These are phyloP conservation scores for Diplodus puntazzo DNA, from an alignment of 2,797 vertebrate species.

Conservation along the genomic window DNA sequence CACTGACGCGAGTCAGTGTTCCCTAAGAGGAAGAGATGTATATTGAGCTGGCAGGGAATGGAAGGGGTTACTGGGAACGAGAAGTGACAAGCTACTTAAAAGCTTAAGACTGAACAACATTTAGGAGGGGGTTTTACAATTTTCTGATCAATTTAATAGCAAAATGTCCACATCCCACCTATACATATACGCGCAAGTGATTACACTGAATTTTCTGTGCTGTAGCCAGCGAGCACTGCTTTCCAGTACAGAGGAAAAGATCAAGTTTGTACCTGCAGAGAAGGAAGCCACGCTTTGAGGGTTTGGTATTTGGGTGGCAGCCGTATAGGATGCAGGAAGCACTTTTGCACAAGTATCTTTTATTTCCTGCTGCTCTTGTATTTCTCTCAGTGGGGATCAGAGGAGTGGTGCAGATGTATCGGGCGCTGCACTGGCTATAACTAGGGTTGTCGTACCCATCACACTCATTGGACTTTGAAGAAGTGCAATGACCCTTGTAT, in stretches of 20 bases:
- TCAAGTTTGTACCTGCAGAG: conserved; percentile 71
- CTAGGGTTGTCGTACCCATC: conserved; percentile 49
- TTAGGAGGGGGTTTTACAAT: conserved; percentile 71
- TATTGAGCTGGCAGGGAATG: conserved; percentile 66
- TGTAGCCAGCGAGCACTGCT: conserved; percentile 77
- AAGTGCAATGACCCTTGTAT: conserved; percentile 78
- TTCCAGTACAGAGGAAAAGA: conserved; percentile 74
- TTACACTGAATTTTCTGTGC: conserved; percentile 87
- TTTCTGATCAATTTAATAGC: conserved; percentile 70
- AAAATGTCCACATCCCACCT: conserved; percentile 66
- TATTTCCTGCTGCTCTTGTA: conserved; percentile 81
- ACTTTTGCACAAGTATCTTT: conserved; percentile 87
- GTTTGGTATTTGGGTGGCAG: conserved; percentile 32
- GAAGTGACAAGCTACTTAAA: conserved; percentile 76
- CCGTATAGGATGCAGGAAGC: conserved; percentile 77
- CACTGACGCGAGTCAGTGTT: conserved; percentile 82
- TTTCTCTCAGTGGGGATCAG: conserved; percentile 66
- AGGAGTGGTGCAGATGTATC: conserved; percentile 65
- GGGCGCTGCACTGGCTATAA: conserved; percentile 53
- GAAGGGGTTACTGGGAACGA: conserved; percentile 63
- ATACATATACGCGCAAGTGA: conserved; percentile 69
- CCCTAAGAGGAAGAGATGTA: conserved; percentile 61
- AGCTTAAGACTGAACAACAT: conserved; percentile 70
- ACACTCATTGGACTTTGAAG: conserved; percentile 72
- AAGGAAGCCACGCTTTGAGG: conserved; percentile 45